Evolutionary conservation across 2,797 vertebrate genomes (phyloP).

Genomic region (Huso huso): DNA sequence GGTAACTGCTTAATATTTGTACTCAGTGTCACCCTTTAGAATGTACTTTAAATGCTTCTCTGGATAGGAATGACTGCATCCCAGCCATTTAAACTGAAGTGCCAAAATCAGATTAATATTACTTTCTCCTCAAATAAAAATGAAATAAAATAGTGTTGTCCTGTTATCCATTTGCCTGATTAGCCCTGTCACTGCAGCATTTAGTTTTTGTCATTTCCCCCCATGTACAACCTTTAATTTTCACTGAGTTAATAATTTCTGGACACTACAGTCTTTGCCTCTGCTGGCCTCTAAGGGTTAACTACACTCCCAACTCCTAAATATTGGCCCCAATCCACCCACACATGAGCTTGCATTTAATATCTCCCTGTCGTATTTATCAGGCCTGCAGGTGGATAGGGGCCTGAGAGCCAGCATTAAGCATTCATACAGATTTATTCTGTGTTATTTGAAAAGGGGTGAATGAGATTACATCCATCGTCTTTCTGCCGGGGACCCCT

Average conservation of each 20-base stretch:
- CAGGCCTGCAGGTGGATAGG: slow-evolving; percentile 46
- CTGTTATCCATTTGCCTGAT: slow-evolving; percentile 16
- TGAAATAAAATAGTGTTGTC: no score
- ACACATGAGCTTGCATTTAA: slow-evolving; percentile 56
- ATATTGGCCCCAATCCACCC: slow-evolving; percentile 46
- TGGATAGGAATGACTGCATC: no score
- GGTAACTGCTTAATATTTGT: no score
- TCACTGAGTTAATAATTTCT: slow-evolving; percentile 48
- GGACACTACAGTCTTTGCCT: slow-evolving; percentile 33
- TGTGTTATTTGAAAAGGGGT: slow-evolving; percentile 56
- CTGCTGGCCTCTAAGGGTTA: slow-evolving; percentile 52
- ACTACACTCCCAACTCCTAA: slow-evolving; percentile 50
- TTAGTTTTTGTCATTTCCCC: slow-evolving; percentile 47
- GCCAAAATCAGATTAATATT: no score
- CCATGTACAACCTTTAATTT: slow-evolving; percentile 45
- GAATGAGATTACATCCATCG: slow-evolving; percentile 32
- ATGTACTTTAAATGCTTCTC: no score
- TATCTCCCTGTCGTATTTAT: no score
- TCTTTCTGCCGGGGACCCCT: not conserved
- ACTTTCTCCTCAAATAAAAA: no score
- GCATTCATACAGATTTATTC: slow-evolving; percentile 55
- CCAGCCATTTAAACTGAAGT: no score
- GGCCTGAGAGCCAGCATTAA: slow-evolving; percentile 61
- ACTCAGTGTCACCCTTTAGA: no score
- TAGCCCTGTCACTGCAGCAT: slow-evolving; percentile 11